Percentiles rank a stretch among this genome's conserved stretches.
Conservation (phyloP, 2,888 invertebrate genomes). For the Lepeophtheirus nordmannii region DNA sequence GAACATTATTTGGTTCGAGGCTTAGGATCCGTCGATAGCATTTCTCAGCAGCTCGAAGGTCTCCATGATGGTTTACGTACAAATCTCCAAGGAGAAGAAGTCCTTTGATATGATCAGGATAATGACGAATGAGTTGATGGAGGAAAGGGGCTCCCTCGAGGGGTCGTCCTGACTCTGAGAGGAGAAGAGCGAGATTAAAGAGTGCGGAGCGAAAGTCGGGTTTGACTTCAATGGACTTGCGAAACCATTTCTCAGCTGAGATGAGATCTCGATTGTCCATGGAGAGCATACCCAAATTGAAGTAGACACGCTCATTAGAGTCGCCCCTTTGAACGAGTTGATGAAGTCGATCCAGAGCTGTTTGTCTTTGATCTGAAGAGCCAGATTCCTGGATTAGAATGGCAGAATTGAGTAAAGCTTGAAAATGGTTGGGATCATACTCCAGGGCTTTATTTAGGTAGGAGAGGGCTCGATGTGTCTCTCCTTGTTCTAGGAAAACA, state of each 20-base stretch:
- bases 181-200: conserved; percentile 75
- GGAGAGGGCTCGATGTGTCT: conserved; percentile 72
- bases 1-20: conserved; percentile 74
- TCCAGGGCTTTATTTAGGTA: conserved; percentile 84
- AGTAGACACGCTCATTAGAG: conserved; percentile 74
- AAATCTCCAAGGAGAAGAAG: conserved; percentile 84
- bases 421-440: conserved; percentile 83
- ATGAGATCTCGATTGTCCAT: conserved; percentile 84
- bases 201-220: conserved; percentile 80
- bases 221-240: conserved; percentile 46
- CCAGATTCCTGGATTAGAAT: conserved; percentile 51
- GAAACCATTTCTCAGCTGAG: conserved; percentile 78
- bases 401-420: conserved; percentile 84
- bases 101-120: conserved; percentile 87
- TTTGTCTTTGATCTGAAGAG: conserved; percentile 31
- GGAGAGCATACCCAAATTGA: conserved; percentile 87
- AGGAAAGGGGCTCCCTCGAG: conserved; percentile 81
- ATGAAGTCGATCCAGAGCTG: conserved; percentile 58
- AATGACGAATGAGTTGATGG: conserved; percentile 71
- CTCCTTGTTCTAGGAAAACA: conserved; percentile 78
- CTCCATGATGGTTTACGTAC: conserved; percentile 85
- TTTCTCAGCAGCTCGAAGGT: conserved; percentile 81
- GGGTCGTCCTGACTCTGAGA: conserved; percentile 73
- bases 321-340: conserved; percentile 35
- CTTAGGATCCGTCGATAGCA: conserved; percentile 76